These are phyloP conservation scores for Nymphalis c-album DNA, from an alignment of 2,888 invertebrate species.

Conservation along the genomic window DNA sequence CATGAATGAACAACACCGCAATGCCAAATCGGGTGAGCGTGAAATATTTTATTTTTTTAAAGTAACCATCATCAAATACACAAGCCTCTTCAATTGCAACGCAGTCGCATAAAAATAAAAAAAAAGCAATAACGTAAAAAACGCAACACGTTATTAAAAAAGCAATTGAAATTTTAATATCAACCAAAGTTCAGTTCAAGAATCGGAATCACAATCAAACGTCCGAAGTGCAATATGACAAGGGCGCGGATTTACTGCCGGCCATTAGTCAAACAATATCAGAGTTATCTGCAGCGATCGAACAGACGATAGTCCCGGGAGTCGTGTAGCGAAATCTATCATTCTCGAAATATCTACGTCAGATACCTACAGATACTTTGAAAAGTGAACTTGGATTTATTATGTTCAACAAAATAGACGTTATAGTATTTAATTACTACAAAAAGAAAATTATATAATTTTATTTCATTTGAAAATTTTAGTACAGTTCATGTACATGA, in stretches of 20 bases:
- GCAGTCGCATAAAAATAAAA: not conserved
- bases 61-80: too few species aligned
- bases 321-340: conserved; percentile 38
- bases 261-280: conserved; percentile 68
- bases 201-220: conserved; percentile 35
- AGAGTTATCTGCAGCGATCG: conserved; percentile 52
- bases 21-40: too few species aligned
- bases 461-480: too few species aligned
- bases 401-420: not conserved
- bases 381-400: conserved; percentile 4
- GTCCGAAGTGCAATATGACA: conserved; percentile 62
- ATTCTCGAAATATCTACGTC: conserved; percentile 40
- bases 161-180: conserved; percentile 9
- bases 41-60: too few species aligned
- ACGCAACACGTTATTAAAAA: conserved; percentile 8
- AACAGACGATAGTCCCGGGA: conserved; percentile 47
- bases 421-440: not conserved
- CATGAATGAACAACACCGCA: too few species aligned
- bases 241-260: conserved; percentile 50
- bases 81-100: too few species aligned
- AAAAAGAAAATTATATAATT: too few species aligned
- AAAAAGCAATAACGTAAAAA: not conserved
- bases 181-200: not conserved
- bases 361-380: conserved; percentile 25
- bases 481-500: too few species aligned